phyloP scores from a whole-genome alignment of 2,888 invertebrate genomes.

The Actias luna region DNA sequence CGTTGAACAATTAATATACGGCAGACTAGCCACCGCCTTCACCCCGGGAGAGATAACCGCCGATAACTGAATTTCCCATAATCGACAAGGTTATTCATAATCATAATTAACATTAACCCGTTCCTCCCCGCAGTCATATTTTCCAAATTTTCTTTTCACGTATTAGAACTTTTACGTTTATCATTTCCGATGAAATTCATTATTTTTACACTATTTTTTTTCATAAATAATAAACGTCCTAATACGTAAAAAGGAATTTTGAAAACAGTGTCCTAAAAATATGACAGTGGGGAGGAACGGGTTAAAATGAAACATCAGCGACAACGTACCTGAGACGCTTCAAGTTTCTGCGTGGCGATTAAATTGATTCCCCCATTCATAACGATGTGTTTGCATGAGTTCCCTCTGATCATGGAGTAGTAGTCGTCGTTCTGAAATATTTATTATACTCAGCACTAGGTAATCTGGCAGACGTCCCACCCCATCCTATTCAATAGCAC shows the following conservation, averaged over 20 bases:
- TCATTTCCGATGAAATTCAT: no score
- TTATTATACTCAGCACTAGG: not conserved
- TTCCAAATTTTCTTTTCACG: no score
- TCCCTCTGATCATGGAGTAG: slow-evolving; percentile 75
- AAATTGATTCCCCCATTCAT: slow-evolving; percentile 74
- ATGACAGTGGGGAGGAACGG: no score
- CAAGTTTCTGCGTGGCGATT: slow-evolving; percentile 59
- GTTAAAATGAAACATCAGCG: no score
- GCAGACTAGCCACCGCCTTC: slow-evolving; percentile 44
- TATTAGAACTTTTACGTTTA: no score
- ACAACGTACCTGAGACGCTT: slow-evolving; percentile 65
- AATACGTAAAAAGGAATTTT: no score
- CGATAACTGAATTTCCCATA: slow-evolving; percentile 43
- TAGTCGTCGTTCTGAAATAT: slow-evolving; percentile 72
- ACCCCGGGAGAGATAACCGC: slow-evolving; percentile 48
- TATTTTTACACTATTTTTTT: no score
- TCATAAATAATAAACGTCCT: no score
- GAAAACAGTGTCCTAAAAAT: no score
- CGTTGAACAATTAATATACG: slow-evolving; percentile 44
- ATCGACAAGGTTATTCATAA: slow-evolving; percentile 10
- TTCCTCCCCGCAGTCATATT: no score
- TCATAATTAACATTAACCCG: not conserved
- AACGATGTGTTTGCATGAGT: slow-evolving; percentile 66
- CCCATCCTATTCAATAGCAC: no score
- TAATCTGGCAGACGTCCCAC: no score